Conservation (phyloP, 35 echinoderm and acorn worm species). For the Eucidaris tribuloides region DNA sequence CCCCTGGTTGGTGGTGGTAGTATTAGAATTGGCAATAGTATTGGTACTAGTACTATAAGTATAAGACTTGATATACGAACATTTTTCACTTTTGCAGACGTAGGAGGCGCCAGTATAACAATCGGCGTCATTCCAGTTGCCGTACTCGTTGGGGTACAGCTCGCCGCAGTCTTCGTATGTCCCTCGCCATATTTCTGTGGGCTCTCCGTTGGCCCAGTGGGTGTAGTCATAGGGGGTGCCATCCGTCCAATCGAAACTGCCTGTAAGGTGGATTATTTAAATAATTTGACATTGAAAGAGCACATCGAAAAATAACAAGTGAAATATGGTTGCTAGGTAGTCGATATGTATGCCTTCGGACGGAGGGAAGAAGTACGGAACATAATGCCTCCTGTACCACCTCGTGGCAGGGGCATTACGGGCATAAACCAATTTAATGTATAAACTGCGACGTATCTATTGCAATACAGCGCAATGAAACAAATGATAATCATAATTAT, state of each 20-base stretch:
- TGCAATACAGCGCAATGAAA: background rate
- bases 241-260: slow-evolving; percentile 58
- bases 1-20: background rate
- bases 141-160: slow-evolving; percentile 66
- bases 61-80: background rate
- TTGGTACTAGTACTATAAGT: background rate
- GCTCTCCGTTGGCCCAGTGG: slow-evolving; percentile 84
- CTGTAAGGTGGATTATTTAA: background rate
- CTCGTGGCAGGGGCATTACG: no score
- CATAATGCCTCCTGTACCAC: no score
- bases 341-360: no score
- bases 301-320: background rate
- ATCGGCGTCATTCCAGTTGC: slow-evolving; percentile 88
- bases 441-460: background rate
- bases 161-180: slow-evolving; percentile 77
- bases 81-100: slow-evolving; percentile 79
- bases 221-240: slow-evolving; percentile 73
- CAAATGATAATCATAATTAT: background rate
- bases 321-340: background rate
- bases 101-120: slow-evolving; percentile 59
- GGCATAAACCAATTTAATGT: background rate
- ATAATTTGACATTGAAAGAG: background rate
- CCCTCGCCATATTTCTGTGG: slow-evolving; percentile 34
- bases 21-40: background rate
- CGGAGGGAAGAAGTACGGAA: no score